Evolutionary conservation across 35 echinoderm and acorn worm species (phyloP).

Genomic region (Patiria miniata): DNA sequence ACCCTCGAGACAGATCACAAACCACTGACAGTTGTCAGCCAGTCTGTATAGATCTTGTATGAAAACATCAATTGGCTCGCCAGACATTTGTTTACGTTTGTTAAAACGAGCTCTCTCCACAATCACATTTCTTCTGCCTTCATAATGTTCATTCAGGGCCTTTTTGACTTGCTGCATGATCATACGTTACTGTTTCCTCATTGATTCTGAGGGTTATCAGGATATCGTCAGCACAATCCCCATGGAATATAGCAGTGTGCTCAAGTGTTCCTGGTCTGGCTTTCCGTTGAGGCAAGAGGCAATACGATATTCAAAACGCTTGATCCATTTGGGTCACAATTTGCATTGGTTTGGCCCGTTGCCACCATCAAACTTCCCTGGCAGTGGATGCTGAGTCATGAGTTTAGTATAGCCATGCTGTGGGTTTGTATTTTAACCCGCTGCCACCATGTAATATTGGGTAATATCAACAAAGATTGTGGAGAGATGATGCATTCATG

Average conservation of each 20-base stretch:
- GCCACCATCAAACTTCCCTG: conserved; percentile 20
- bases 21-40: conserved; percentile 32
- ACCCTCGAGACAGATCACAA: conserved; percentile 30
- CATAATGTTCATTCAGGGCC: too few species aligned
- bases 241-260: conserved; percentile 50
- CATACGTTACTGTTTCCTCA: neutral
- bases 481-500: neutral
- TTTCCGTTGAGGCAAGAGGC: conserved; percentile 27
- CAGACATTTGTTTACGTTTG: conserved; percentile 34
- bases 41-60: conserved; percentile 46
- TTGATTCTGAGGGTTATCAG: conserved; percentile 31
- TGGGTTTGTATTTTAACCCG: neutral
- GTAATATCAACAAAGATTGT: neutral
- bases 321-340: conserved; percentile 52
- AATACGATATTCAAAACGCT: conserved; percentile 33
- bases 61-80: conserved; percentile 38
- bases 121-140: conserved; percentile 30
- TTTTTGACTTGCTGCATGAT: neutral
- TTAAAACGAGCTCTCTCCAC: conserved; percentile 50
- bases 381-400: conserved; percentile 15
- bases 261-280: conserved; percentile 4
- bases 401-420: neutral
- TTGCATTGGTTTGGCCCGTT: conserved; percentile 33
- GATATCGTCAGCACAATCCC: conserved; percentile 47
- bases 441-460: conserved; percentile 44